Evolutionary conservation across 1,140 invertebrate genomes (phyloP), one percentile per base, ranked within the genome.

Genomic region (Bombus superbus): DNA sequence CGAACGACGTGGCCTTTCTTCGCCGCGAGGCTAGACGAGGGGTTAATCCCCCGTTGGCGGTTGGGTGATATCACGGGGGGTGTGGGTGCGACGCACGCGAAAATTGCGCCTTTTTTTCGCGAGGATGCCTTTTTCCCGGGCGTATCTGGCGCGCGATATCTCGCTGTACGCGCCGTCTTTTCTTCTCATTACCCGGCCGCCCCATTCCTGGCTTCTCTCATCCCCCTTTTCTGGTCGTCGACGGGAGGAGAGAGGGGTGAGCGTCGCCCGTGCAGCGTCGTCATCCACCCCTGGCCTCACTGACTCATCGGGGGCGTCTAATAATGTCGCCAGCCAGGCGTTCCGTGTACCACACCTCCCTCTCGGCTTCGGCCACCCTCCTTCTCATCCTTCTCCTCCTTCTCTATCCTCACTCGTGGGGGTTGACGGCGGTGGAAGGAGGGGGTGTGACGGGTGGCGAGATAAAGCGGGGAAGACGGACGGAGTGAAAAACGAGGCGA

Each of bases 291-390:
- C 88, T 89, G 72, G 86, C 86, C 84, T 93, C 92, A 89, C 91
- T 91, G 92, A 92, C 91, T 93, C 92, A 93, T 93, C 90, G 93
- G 94, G 93, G 94, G 94, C 94, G 94, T 94, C 95, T 95, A 95
- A 95, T 95, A 95, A 95, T 95, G 95, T 95, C 95, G 93, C 94
- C 95, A 94, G 93, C 92, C 94, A 95, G 94, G 93, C 94, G 93
- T 94, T 94, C 92, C 91, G 89, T 92, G 91, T 92, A 93, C 92
- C 92, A 91, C 76, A 89, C 89, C 84, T 90, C n/a, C n/a, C n/a
- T 32, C 32, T 88, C 80, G 81, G 89, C 80, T 76, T 85, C 89
- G 89, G 78, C 85, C 89, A 87, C 87, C 90, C 78, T 72, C 57
- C n/a, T 72, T 77, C 89, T 86, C n/a, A 53, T 53, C 10, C 59